These are phyloP conservation scores for Crotalus helleri DNA, from an alignment of 2,113 vertebrate genomes.

Conservation along the genomic window DNA sequence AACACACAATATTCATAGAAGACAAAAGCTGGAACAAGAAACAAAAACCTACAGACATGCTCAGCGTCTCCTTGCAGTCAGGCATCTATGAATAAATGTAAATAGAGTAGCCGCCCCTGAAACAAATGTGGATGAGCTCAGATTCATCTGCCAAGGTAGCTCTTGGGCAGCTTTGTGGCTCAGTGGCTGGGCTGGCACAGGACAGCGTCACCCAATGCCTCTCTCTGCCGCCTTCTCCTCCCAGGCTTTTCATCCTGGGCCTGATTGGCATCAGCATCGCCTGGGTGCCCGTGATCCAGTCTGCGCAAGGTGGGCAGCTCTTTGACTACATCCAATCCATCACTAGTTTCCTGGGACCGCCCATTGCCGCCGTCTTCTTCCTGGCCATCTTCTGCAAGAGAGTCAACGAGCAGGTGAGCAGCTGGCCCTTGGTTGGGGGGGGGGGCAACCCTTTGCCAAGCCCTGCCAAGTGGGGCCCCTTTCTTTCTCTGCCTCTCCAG, in stretches of 20 bases:
- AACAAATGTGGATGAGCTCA: background rate
- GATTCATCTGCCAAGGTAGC: background rate
- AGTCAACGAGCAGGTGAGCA: constrained; percentile 82
- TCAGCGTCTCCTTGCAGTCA: background rate
- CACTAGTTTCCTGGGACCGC: constrained; percentile 91
- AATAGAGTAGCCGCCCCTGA: background rate
- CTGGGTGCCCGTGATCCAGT: constrained; percentile 93
- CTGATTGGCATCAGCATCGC: constrained; percentile 91
- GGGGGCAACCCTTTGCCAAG: background rate
- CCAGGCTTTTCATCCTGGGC: constrained; percentile 85
- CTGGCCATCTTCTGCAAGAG: constrained; percentile 90
- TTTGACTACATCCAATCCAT: constrained; percentile 94
- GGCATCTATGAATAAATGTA: background rate
- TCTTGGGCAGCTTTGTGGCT: background rate
- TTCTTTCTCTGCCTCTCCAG: background rate
- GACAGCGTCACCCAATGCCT: background rate
- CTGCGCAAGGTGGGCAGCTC: constrained; percentile 87
- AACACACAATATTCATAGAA: background rate
- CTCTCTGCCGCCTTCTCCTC: constrained; percentile 34
- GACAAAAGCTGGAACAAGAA: background rate
- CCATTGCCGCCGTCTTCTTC: constrained; percentile 87
- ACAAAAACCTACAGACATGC: background rate
- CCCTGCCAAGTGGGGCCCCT: background rate
- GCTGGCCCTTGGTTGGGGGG: background rate
- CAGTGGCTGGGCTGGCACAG: background rate